Conservation (phyloP, 1,140 invertebrate species). For the Myzus persicae region DNA sequence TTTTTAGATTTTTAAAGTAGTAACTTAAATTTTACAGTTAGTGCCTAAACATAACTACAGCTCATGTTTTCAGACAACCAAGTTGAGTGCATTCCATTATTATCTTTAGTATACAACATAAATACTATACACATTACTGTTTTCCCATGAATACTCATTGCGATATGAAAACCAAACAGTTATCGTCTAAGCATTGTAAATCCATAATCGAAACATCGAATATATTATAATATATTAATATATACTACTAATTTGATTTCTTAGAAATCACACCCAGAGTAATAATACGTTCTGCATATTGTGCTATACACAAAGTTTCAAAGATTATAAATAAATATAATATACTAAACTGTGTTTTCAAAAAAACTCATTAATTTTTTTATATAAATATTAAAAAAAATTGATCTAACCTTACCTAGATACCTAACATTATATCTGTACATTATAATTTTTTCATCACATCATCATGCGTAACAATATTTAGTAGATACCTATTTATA, state of each 20-base stretch:
- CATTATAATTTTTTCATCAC: too few relatives aligned
- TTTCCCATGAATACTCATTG: neutral
- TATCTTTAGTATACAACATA: neutral
- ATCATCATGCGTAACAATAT: too few relatives aligned
- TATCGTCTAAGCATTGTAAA: neutral
- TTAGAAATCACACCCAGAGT: neutral
- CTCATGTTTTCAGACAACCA: conserved; percentile 1
- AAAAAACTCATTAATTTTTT: neutral
- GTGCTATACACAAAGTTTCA: neutral
- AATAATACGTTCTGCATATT: neutral
- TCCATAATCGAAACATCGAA: neutral
- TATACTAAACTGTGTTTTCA: neutral
- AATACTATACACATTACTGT: neutral
- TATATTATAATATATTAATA: neutral
- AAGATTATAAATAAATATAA: neutral
- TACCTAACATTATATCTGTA: neutral
- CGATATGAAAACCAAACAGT: conserved; percentile 33
- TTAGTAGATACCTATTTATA: neutral
- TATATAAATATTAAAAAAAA: neutral
- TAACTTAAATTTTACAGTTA: neutral
- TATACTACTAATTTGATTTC: neutral
- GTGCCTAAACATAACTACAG: neutral
- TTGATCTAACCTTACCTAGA: neutral
- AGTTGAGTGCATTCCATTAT: conserved; percentile 13
- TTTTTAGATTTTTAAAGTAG: neutral